A percentile compares a stretch with the other conserved stretches of the same genome.
Evolutionary conservation across 2,113 vertebrate genomes (phyloP).

Genomic region (Microtus montanus): DNA sequence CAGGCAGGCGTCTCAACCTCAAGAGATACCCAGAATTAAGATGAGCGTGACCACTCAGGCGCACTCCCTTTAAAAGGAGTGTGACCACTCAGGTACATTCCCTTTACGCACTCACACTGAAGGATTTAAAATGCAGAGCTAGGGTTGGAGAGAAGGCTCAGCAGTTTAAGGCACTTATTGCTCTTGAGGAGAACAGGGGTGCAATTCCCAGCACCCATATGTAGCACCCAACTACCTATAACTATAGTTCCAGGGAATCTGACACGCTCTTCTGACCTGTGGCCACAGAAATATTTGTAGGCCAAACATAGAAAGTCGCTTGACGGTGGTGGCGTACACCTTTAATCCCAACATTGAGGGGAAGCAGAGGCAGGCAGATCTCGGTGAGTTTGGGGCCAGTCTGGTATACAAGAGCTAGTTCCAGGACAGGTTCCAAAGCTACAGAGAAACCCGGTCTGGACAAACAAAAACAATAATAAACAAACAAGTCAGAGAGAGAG

Average conservation of each 20-base stretch:
- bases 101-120: background rate
- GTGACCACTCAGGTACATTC: too few relatives aligned
- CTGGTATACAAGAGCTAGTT: too few relatives aligned
- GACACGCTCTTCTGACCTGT: background rate
- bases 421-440: too few relatives aligned
- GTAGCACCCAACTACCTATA: background rate
- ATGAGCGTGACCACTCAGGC: background rate
- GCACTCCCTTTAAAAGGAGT: background rate
- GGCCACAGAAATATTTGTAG: background rate
- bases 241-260: background rate
- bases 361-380: too few relatives aligned
- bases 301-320: background rate
- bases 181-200: background rate
- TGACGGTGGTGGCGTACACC: too few relatives aligned
- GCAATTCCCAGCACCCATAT: background rate
- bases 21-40: background rate
- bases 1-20: background rate
- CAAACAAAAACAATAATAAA: background rate
- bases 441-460: too few relatives aligned
- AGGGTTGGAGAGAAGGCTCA: background rate
- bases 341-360: too few relatives aligned
- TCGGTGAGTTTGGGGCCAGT: too few relatives aligned
- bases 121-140: background rate
- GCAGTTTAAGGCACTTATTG: background rate
- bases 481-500: background rate